Percentiles rank a stretch among this genome's conserved stretches.
phyloP scores from a whole-genome alignment of 2,113 vertebrate species.

The Romanogobio albipinnatus region DNA sequence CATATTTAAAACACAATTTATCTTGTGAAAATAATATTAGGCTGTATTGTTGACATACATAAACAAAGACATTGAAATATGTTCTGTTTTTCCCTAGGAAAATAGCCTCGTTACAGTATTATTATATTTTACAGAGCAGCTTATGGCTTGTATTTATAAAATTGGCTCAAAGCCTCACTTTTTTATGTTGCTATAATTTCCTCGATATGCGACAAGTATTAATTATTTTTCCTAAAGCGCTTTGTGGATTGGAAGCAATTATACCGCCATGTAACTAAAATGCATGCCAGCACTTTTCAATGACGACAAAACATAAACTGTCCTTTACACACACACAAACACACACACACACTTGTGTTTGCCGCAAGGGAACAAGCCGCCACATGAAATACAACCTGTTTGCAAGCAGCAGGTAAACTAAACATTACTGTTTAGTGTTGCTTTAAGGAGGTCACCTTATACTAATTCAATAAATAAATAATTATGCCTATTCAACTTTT shows the following conservation, averaged over 20 bases:
- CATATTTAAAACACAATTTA: background rate
- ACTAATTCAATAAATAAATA: background rate
- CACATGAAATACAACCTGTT: background rate
- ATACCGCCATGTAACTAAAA: conserved; percentile 16
- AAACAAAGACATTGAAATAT: background rate
- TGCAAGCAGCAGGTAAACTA: background rate
- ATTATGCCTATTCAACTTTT: background rate
- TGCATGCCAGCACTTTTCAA: conserved; percentile 66
- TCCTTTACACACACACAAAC: conserved; percentile 25
- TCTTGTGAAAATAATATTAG: background rate
- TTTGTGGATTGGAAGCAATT: conserved; percentile 41
- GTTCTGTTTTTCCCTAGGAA: background rate
- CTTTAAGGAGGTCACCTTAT: background rate
- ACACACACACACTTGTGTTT: background rate
- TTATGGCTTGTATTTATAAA: conserved; percentile 4
- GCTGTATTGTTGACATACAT: background rate
- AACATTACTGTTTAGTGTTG: background rate
- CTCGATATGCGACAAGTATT: conserved; percentile 69
- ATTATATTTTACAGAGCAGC: background rate
- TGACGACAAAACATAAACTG: conserved; percentile 36
- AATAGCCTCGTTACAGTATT: background rate
- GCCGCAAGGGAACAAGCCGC: background rate
- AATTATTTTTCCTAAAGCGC: conserved; percentile 67
- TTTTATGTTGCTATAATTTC: conserved; percentile 69
- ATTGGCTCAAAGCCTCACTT: conserved; percentile 46